phyloP scores from a whole-genome alignment of 2,888 invertebrate genomes.

The Athalia cordata region DNA sequence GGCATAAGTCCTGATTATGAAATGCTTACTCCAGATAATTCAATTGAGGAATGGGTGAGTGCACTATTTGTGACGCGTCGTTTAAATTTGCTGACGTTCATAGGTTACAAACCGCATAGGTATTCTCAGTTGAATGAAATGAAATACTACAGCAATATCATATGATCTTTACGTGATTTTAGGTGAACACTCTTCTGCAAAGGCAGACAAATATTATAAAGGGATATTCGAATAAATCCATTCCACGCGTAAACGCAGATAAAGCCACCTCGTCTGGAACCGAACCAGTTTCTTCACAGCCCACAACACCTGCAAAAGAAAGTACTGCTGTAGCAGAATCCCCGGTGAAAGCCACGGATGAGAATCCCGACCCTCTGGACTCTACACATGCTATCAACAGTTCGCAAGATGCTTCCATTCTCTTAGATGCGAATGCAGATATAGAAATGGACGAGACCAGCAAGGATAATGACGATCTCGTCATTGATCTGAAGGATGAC shows the following conservation, averaged over 20 bases:
- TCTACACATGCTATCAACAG: slow-evolving; percentile 48
- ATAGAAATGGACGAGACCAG: slow-evolving; percentile 52
- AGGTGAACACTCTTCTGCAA: slow-evolving; percentile 61
- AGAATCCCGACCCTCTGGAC: slow-evolving; percentile 49
- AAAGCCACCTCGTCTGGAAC: slow-evolving; percentile 6
- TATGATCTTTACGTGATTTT: slow-evolving; percentile 13
- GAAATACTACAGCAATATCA: background rate
- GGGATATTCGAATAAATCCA: slow-evolving; percentile 38
- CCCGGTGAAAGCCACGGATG: slow-evolving; percentile 4
- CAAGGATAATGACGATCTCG: slow-evolving; percentile 56
- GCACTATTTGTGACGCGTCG: slow-evolving; percentile 51
- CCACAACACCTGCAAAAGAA: slow-evolving; percentile 6
- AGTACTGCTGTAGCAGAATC: slow-evolving; percentile 3
- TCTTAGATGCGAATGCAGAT: slow-evolving; percentile 35
- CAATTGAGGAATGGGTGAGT: slow-evolving; percentile 77
- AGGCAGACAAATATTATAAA: slow-evolving; percentile 63
- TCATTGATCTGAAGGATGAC: slow-evolving; percentile 62
- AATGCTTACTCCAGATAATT: slow-evolving; percentile 71
- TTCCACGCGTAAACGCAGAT: slow-evolving; percentile 8
- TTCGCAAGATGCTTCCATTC: slow-evolving; percentile 32
- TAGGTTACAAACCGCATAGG: background rate
- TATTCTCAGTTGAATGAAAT: slow-evolving; percentile 19
- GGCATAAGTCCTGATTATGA: slow-evolving; percentile 57
- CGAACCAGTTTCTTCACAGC: background rate
- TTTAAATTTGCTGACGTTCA: background rate